phyloP scores from a whole-genome alignment of 2,888 invertebrate genomes.

The Tetramorium bicarinatum region DNA sequence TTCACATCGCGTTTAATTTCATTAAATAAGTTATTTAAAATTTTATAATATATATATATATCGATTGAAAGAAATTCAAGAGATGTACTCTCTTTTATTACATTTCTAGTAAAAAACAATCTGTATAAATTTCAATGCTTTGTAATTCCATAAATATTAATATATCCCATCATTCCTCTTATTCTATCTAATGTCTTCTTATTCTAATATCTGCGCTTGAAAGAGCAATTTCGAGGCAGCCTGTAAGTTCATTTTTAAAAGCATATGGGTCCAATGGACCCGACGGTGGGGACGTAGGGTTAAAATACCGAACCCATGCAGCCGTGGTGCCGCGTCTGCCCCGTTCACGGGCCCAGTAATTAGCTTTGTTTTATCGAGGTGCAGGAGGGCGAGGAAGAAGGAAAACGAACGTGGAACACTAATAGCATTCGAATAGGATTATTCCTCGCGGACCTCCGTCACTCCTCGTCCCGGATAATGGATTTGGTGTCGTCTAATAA shows the following conservation, averaged over 20 bases:
- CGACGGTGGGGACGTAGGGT: not conserved
- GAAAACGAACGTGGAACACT: conserved; percentile 63
- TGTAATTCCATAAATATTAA: not conserved
- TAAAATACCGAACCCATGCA: conserved; percentile 48
- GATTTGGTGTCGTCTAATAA: conserved; percentile 86
- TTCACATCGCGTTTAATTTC: not conserved
- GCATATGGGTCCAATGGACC: not conserved
- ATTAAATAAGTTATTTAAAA: not conserved
- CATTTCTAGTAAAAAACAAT: not conserved
- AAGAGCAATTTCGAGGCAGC: not conserved
- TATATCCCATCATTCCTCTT: not conserved
- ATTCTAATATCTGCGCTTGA: not conserved
- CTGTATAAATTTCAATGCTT: not conserved
- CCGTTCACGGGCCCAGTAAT: conserved; percentile 78
- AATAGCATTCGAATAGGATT: conserved; percentile 78
- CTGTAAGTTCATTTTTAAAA: not conserved
- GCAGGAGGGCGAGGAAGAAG: conserved; percentile 26
- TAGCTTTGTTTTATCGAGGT: conserved; percentile 81
- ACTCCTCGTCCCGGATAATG: conserved; percentile 83
- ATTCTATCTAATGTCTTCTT: not conserved
- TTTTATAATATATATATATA: no score
- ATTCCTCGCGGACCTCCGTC: conserved; percentile 79
- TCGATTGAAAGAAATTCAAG: not conserved
- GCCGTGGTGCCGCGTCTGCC: conserved; percentile 72
- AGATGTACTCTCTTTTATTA: not conserved